Percentiles rank a stretch among this genome's conserved stretches.
These are phyloP conservation scores for Andrena flavipes DNA, from an alignment of 2,888 invertebrate species.

Conservation along the genomic window DNA sequence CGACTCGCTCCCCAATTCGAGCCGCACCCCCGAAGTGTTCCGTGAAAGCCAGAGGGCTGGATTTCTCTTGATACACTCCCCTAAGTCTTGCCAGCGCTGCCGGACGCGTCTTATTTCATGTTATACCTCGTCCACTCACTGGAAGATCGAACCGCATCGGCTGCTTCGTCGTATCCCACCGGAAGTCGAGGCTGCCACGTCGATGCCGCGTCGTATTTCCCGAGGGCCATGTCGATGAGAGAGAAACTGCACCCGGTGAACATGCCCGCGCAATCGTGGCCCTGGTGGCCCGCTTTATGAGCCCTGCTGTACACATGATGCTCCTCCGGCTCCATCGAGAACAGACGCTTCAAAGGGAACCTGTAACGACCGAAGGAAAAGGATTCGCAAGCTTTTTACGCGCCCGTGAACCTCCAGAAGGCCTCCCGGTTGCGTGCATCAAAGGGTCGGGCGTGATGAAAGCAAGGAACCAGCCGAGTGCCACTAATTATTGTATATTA, in stretches of 20 bases:
- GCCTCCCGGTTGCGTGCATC: neutral
- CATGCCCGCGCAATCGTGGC: conserved; percentile 86
- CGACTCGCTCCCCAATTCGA: neutral
- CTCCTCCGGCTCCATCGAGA: conserved; percentile 88
- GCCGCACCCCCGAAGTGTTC: neutral
- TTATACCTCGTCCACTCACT: conserved; percentile 71
- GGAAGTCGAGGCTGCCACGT: conserved; percentile 33
- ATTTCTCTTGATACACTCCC: neutral
- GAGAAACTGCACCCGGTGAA: conserved; percentile 90
- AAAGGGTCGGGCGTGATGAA: neutral
- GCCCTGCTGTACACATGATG: conserved; percentile 89
- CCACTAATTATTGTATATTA: neutral
- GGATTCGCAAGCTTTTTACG: neutral
- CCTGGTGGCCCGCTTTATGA: conserved; percentile 86
- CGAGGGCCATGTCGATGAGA: conserved; percentile 90
- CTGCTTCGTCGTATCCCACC: conserved; percentile 27
- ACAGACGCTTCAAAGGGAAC: conserved; percentile 88
- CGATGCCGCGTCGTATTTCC: conserved; percentile 81
- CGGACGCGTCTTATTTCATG: conserved; percentile 73
- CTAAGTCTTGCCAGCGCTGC: neutral
- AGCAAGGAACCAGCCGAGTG: neutral
- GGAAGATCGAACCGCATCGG: conserved; percentile 49
- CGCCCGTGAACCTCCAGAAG: neutral
- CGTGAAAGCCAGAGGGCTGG: neutral
- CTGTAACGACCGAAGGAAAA: conserved; percentile 84